phyloP scores from a whole-genome alignment of 1,140 invertebrate genomes.

The Limonius californicus region DNA sequence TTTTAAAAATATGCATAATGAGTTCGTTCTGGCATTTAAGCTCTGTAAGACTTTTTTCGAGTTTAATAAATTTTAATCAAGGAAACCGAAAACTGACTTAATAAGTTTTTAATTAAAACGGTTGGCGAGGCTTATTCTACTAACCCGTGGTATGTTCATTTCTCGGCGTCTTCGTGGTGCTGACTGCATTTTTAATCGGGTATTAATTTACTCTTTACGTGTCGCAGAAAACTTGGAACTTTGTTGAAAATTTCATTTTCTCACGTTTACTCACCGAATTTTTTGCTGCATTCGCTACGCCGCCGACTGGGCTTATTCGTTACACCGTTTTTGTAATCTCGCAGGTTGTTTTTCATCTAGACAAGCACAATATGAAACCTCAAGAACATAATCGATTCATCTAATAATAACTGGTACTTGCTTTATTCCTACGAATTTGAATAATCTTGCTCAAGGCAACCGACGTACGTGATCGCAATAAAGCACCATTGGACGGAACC shows the following conservation, averaged over 20 bases:
- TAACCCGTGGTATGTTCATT: conserved; percentile 16
- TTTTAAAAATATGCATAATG: conserved; percentile 7
- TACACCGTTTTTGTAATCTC: no score
- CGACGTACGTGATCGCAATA: no score
- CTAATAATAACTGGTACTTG: no score
- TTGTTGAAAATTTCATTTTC: background rate
- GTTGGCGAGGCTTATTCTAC: conserved; percentile 8
- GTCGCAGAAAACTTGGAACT: conserved; percentile 6
- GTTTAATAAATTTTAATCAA: conserved; percentile 17
- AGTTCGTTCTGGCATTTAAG: conserved; percentile 9
- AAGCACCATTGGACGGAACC: no score
- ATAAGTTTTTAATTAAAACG: conserved; percentile 21
- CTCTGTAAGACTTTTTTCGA: conserved; percentile 11
- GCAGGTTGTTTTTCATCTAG: no score
- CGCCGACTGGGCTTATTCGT: no score
- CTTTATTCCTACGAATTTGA: no score
- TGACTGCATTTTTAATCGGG: conserved; percentile 10
- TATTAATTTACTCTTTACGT: conserved; percentile 18
- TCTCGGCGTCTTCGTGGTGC: conserved; percentile 4
- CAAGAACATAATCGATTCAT: no score
- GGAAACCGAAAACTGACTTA: conserved; percentile 17
- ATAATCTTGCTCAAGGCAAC: no score
- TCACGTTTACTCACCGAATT: background rate
- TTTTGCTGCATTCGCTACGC: background rate
- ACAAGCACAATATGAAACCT: no score